Evolutionary conservation across 2,888 invertebrate genomes (phyloP).

Genomic region (Ecdyonurus torrentis): DNA sequence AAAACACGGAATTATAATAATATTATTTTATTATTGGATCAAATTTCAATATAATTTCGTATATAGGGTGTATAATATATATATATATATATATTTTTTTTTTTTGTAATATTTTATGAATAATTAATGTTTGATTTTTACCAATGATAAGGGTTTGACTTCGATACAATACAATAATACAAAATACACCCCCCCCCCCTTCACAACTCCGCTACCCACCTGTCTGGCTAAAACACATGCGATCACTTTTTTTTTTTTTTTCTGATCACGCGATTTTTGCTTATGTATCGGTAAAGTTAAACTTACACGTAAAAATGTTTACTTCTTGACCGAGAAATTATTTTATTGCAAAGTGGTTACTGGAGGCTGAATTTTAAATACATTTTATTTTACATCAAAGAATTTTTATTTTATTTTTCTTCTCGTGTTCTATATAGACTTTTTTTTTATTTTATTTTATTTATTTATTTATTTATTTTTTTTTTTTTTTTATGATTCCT

Average conservation of each 20-base stretch:
- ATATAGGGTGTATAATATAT: no score
- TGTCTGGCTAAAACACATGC: not conserved
- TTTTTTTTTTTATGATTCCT: no score
- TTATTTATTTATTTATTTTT: no score
- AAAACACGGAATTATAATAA: not conserved
- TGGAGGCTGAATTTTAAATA: no score
- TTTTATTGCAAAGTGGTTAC: no score
- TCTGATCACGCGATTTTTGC: not conserved
- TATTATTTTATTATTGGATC: no score
- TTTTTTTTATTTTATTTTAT: no score
- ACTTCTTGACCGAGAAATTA: no score
- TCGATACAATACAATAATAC: not conserved
- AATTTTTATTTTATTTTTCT: no score
- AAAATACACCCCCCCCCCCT: not conserved
- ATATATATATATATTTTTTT: not conserved
- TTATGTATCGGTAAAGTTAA: not conserved
- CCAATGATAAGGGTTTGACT: not conserved
- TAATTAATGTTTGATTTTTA: not conserved
- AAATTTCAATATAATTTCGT: not conserved
- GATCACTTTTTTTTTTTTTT: not conserved
- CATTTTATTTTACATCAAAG: no score
- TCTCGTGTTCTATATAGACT: no score
- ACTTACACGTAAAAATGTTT: no score
- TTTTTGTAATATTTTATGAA: not conserved
- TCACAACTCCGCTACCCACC: not conserved